A percentile compares a stretch with the other conserved stretches of the same genome.
Evolutionary conservation across 2,797 vertebrate genomes (phyloP).

Genomic region (Synaphobranchus kaupii): DNA sequence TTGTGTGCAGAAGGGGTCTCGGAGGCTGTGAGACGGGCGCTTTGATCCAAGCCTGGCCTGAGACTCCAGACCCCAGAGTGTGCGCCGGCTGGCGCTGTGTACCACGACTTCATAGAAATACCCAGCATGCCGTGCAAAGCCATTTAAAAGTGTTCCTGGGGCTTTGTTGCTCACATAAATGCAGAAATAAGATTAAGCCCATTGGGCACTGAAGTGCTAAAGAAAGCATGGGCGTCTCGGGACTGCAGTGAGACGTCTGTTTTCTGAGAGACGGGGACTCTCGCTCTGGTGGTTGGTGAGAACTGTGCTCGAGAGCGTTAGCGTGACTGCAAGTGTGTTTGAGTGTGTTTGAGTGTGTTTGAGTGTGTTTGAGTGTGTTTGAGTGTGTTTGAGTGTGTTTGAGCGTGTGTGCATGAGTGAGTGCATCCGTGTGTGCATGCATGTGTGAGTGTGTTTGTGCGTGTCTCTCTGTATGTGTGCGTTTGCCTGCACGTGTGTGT

Average conservation of each 20-base stretch:
- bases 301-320: not conserved
- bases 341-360: constrained; percentile 3
- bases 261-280: not conserved
- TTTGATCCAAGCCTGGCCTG: not conserved
- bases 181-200: not conserved
- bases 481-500: too few relatives aligned
- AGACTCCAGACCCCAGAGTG: not conserved
- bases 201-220: not conserved
- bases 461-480: not conserved
- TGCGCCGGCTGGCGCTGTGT: not conserved
- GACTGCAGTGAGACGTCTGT: not conserved
- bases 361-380: too few relatives aligned
- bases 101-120: not conserved
- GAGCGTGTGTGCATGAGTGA: not conserved
- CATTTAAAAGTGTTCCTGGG: not conserved
- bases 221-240: not conserved
- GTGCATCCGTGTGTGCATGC: too few relatives aligned
- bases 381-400: too few relatives aligned
- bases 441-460: too few relatives aligned
- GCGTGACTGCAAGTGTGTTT: not conserved
- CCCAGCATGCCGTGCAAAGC: not conserved
- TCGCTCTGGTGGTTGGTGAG: not conserved
- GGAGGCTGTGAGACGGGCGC: not conserved
- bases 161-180: not conserved
- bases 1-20: not conserved